Evolutionary conservation across 2,113 vertebrate species (phyloP).

Genomic region (Colius striatus): DNA sequence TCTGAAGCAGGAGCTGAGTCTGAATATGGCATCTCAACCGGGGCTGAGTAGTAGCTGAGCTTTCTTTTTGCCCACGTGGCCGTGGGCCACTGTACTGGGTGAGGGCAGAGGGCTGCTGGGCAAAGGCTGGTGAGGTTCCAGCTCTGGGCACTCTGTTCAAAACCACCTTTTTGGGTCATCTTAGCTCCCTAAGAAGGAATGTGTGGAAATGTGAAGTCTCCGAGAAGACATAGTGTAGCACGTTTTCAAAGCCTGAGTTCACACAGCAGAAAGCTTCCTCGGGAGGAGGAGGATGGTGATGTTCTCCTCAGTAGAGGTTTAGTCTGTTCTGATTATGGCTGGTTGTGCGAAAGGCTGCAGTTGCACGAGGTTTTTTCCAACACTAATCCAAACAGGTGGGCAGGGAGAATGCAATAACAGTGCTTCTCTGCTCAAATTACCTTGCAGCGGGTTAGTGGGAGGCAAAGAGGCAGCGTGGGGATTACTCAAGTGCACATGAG

Average conservation of each 20-base stretch:
- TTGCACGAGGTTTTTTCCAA: neutral
- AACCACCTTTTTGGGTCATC: rapidly evolving
- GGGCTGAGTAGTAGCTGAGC: rapidly evolving
- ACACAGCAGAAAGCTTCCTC: neutral
- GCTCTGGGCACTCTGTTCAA: neutral
- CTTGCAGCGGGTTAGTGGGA: neutral
- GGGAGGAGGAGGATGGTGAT: rapidly evolving
- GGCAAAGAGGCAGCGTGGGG: neutral
- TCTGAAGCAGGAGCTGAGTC: neutral
- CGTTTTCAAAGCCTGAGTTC: neutral
- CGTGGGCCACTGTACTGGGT: no score
- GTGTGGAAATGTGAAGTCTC: rapidly evolving
- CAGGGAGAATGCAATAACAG: neutral
- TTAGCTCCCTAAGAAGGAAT: neutral
- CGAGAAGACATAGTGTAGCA: rapidly evolving
- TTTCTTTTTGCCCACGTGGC: neutral
- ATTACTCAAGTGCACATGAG: rapidly evolving
- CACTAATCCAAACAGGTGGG: neutral
- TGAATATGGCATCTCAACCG: neutral
- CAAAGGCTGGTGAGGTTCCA: neutral
- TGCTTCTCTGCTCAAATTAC: neutral
- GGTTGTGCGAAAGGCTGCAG: neutral
- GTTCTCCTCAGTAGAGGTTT: neutral
- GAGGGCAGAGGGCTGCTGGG: neutral
- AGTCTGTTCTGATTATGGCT: neutral